Evolutionary conservation across 2,113 vertebrate species (phyloP).

Genomic region (Morone saxatilis): DNA sequence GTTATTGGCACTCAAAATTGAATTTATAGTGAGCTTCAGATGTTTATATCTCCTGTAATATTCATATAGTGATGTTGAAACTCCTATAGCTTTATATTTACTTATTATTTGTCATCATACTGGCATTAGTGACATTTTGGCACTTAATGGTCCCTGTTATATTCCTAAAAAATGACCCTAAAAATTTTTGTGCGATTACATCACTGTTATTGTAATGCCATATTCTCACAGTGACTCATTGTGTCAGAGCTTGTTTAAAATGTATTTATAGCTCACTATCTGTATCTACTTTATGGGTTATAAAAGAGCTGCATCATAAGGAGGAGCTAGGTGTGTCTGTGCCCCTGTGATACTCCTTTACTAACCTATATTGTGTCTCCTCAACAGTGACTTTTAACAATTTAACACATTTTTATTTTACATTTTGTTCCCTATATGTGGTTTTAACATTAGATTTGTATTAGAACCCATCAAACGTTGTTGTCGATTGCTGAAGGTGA

Average conservation of each 20-base stretch:
- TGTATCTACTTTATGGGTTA: not conserved
- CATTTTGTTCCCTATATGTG: not conserved
- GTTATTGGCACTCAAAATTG: not conserved
- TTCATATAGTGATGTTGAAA: not conserved
- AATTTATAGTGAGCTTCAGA: not conserved
- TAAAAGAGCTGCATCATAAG: not conserved
- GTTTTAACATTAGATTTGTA: not conserved
- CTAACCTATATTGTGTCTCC: not conserved
- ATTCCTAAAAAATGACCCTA: not conserved
- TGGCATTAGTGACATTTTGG: not conserved
- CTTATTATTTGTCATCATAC: not conserved
- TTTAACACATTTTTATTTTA: not conserved
- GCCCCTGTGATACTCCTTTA: not conserved
- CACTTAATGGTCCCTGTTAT: not conserved
- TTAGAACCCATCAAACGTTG: not conserved
- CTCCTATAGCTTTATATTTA: not conserved
- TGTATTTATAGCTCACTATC: slow-evolving; percentile 7
- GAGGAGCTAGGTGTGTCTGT: slow-evolving; percentile 19
- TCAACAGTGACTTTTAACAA: not conserved
- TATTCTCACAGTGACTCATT: slow-evolving; percentile 15
- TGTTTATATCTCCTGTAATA: not conserved
- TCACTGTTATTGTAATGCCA: not conserved
- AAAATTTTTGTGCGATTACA: not conserved
- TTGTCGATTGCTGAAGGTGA: not conserved
- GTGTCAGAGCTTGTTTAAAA: not conserved